phyloP scores from a whole-genome alignment of 2,113 vertebrate species.

The Cacatua alba region DNA sequence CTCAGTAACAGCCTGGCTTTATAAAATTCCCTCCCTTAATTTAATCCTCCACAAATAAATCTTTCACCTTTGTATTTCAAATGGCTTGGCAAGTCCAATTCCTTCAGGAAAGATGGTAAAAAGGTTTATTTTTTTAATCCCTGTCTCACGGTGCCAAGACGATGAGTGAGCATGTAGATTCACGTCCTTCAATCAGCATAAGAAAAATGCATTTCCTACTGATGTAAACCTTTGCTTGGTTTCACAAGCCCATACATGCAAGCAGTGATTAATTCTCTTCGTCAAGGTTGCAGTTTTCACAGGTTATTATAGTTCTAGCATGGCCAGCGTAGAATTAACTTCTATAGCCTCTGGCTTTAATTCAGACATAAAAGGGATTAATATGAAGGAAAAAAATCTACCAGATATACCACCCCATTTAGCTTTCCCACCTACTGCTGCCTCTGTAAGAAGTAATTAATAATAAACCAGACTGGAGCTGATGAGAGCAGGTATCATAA shows the following conservation, averaged over 20 bases:
- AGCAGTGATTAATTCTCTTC: slow-evolving; percentile 40
- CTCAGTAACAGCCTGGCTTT: background rate
- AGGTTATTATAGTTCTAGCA: slow-evolving; percentile 40
- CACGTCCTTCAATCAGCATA: background rate
- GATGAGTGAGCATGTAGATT: background rate
- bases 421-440: slow-evolving; percentile 19
- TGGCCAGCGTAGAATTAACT: slow-evolving; percentile 51
- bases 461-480: background rate
- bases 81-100: background rate
- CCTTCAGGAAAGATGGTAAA: background rate
- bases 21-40: background rate
- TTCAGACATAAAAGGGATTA: slow-evolving; percentile 64
- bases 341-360: slow-evolving; percentile 58
- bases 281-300: slow-evolving; percentile 61
- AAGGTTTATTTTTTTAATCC: slow-evolving; percentile 1
- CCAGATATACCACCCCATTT: background rate
- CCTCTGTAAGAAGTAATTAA: slow-evolving; percentile 13
- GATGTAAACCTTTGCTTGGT: background rate
- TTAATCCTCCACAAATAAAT: slow-evolving; percentile 18
- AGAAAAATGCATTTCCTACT: slow-evolving; percentile 43
- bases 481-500: background rate
- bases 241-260: slow-evolving; percentile 45
- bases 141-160: background rate
- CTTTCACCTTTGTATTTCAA: slow-evolving; percentile 4
- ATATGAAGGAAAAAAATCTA: slow-evolving; percentile 26